Base-by-base conservation (phyloP, 92 coral and sea anemone species). In the Scolanthus callimorphus region DNA sequence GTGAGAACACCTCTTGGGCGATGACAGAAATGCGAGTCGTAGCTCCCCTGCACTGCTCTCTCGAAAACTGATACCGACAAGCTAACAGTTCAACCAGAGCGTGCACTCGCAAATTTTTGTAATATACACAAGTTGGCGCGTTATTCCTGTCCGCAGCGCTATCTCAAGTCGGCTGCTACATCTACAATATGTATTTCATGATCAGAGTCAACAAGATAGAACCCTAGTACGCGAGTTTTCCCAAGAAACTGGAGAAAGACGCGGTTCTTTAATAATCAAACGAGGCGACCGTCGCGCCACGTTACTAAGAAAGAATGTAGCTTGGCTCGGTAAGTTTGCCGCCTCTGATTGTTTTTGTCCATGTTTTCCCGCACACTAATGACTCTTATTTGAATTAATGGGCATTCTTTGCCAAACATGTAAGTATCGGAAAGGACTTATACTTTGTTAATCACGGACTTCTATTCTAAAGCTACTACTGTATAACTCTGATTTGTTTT, bases 11-110 rank as follows among this genome's bases (percentile, higher is more conserved):
- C 52, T 21, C 17, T 19, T 46, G 22, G 52, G 52, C 17, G 52
- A 4, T 46, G 52, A 46, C 12, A 46, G 52, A 46, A 21, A 21
- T 10, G 52, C 52, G 52, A 9, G n/a, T 46, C 17, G 52, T 4
- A 57, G 75, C 75, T 68, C 75, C 75, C 75, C 75, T 68, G 75
- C 75, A 38, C 75, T n/a, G 75, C 56, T 46, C 4, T n/a, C n/a
- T n/a, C 38, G 75, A 55, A 68, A 68, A 60, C 13, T 47, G 75
- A 68, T 57, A 68, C 75, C 23, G 13, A n/a, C n/a, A 13, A 6
- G 56, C 63, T 68, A 68, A 68, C 56, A 68, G 58, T 68, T 68
- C 37, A 55, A 54, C 64, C 75, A 68, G 75, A 29, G 57, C 57
- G 58, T 41, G 61, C 46, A 15, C 8, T 15, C 6, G 15, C 6